Evolutionary conservation across 2,113 vertebrate genomes (phyloP).

Genomic region (Saguinus imperator): DNA sequence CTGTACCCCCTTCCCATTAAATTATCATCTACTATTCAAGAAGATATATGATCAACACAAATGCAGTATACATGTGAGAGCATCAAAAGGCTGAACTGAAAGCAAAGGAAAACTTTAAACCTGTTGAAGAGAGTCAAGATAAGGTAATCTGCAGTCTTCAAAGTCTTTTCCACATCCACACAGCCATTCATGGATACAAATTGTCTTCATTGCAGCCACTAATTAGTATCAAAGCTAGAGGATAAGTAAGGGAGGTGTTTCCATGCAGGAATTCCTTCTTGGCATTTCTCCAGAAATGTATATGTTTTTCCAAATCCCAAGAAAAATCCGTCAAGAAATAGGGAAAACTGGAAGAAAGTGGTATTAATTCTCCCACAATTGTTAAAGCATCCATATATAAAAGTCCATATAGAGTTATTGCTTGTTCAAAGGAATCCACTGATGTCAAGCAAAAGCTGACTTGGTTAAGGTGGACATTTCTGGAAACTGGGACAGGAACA

Average conservation of each 20-base stretch:
- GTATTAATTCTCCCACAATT: not conserved
- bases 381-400: not conserved
- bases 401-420: not conserved
- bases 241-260: not conserved
- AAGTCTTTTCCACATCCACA: not conserved
- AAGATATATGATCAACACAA: not conserved
- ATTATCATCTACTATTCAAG: not conserved
- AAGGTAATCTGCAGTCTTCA: not conserved
- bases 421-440: not conserved
- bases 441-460: not conserved
- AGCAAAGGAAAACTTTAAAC: not conserved
- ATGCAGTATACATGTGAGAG: not conserved
- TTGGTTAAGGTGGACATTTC: not conserved
- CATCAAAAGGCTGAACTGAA: not conserved
- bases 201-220: not conserved
- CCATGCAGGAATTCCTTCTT: not conserved
- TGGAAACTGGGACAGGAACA: not conserved
- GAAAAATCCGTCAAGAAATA: not conserved
- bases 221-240: not conserved
- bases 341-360: not conserved
- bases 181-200: not conserved
- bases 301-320: not conserved
- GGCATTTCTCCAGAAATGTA: not conserved
- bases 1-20: not conserved
- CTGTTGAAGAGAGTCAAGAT: not conserved